Evolutionary conservation across 2,888 invertebrate genomes (phyloP).

Genomic region (Ichneumoninae sp.): DNA sequence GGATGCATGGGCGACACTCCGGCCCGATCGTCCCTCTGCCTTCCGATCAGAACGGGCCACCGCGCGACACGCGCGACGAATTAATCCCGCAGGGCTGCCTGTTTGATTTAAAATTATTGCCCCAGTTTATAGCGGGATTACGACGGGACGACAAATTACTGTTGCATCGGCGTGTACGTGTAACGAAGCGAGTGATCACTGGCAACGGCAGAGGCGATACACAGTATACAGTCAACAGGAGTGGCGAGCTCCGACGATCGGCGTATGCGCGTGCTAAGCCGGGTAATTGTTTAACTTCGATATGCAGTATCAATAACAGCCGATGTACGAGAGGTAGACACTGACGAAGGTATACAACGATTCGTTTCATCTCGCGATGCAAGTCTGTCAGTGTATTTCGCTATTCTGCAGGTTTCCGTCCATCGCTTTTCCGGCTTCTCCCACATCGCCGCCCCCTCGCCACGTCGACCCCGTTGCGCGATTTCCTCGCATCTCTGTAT

Average conservation of each 20-base stretch:
- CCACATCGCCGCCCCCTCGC: background rate
- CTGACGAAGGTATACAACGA: background rate
- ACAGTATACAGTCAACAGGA: conserved; percentile 53
- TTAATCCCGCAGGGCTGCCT: conserved; percentile 74
- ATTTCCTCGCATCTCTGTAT: conserved; percentile 29
- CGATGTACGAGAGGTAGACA: conserved; percentile 1
- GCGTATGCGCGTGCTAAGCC: conserved; percentile 67
- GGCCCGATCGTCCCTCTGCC: conserved; percentile 19
- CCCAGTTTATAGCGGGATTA: conserved; percentile 77
- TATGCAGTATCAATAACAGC: conserved; percentile 53
- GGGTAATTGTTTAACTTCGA: conserved; percentile 76
- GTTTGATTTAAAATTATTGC: conserved; percentile 80
- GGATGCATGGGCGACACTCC: conserved; percentile 9
- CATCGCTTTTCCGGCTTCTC: conserved; percentile 10
- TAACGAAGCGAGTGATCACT: conserved; percentile 45
- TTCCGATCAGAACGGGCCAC: conserved; percentile 71
- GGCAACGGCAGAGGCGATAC: conserved; percentile 28
- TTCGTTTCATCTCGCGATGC: conserved; percentile 14
- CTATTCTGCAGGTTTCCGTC: conserved; percentile 14
- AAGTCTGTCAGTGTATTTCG: background rate
- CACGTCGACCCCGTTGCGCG: background rate
- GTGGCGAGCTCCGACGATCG: conserved; percentile 40
- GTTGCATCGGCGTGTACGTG: conserved; percentile 62
- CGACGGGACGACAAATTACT: conserved; percentile 75
- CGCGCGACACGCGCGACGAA: conserved; percentile 73